Evolutionary conservation across 2,888 invertebrate species (phyloP), one percentile per base, ranked within the genome.

Genomic region (Megamerina dolium): DNA sequence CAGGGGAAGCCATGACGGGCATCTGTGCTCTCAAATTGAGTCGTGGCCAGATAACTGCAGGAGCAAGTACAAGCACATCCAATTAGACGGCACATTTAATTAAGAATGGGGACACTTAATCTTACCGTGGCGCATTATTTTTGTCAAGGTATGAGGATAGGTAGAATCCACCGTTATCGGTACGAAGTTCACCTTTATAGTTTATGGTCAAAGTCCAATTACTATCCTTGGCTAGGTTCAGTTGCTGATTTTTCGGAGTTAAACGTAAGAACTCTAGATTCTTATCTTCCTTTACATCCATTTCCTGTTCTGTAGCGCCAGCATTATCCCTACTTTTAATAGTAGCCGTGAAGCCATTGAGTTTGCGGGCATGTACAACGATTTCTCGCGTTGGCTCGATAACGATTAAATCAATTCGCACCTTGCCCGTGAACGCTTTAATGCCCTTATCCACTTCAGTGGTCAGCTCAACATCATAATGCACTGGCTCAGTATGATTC

Each of bases 1-100:
- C 87, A 87, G 0, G 87, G 87, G 62, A 87, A 86, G 0, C 80
- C 84, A 33, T 76, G 74, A 2, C 84, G 77, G 0, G 83, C 82
- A 44, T 76, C 75, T 1, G 79, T 79, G 1, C 81, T 76, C 61
- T 84, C 81, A 40, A 85, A 79, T 48, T 84, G 83, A 0, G 84
- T 83, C 2, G 81, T 77, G 3, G 80, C 78, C n/a, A 84, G 62
- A 19, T 59, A 63, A 34, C 67, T 66, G 34, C 0, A 45, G 35
- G 9, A 8, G 9, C 37, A 26, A 32, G 17, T 37, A 31, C 8
- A 20, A 19, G n/a, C n/a, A n/a, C n/a, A n/a, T 35, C 17, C 20
- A 4, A 17, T 18, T n/a, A 4, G 18, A 13, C n/a, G 14, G 26
- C 17, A 10, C 14, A n/a, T 5, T 9, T 12, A 16, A 33, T 16